Percentiles rank a stretch among this genome's conserved stretches.
Conservation (phyloP, 2,888 invertebrate species). For the Tetheella fluctuosa region DNA sequence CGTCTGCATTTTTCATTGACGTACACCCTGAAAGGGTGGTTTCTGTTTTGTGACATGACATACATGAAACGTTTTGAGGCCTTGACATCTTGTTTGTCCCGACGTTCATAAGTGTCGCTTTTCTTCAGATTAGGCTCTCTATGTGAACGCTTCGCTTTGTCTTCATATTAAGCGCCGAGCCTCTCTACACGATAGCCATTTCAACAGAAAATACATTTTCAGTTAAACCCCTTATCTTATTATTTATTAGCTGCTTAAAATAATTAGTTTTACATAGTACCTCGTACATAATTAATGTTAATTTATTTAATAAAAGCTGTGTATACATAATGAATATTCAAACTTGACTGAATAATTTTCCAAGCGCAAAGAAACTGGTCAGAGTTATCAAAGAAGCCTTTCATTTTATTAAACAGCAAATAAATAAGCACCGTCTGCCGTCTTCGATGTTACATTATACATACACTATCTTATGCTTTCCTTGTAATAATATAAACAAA, state of each 20-base stretch:
- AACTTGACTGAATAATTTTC: slow-evolving; percentile 26
- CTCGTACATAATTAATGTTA: not conserved
- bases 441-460: too few species aligned
- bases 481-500: not conserved
- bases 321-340: slow-evolving; percentile 6
- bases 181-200: not conserved
- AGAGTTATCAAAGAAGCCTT: slow-evolving; percentile 27
- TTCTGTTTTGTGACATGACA: slow-evolving; percentile 4
- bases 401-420: slow-evolving; percentile 31
- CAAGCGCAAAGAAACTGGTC: slow-evolving; percentile 24
- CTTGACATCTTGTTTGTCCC: slow-evolving; percentile 6
- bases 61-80: slow-evolving; percentile 4
- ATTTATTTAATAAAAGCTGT: not conserved
- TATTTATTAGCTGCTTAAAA: not conserved
- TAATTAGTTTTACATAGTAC: not conserved
- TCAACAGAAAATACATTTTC: not conserved
- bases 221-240: too few species aligned
- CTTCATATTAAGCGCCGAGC: not conserved
- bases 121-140: slow-evolving; percentile 2
- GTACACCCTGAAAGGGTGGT: slow-evolving; percentile 1
- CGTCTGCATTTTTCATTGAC: slow-evolving; percentile 5
- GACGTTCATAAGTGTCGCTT: slow-evolving; percentile 2
- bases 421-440: slow-evolving; percentile 21
- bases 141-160: slow-evolving; percentile 2
- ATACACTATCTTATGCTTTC: not conserved